Percentiles rank a stretch among this genome's conserved stretches.
Evolutionary conservation across 2,888 invertebrate genomes (phyloP).

Genomic region (Steinernema hermaphroditum): DNA sequence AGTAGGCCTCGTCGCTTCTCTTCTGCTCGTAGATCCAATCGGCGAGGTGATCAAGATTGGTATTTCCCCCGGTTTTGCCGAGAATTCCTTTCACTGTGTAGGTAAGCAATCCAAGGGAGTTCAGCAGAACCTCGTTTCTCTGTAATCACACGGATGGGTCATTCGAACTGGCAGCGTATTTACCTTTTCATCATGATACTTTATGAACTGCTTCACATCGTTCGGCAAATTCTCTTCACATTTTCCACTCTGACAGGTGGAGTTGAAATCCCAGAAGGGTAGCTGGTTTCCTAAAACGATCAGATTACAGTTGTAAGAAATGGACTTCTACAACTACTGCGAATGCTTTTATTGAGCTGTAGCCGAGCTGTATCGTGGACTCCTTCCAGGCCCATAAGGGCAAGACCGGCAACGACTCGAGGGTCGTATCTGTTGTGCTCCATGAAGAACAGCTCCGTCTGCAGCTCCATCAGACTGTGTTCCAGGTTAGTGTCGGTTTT

Average conservation of each 20-base stretch:
- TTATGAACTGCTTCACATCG: background rate
- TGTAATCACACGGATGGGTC: too few relatives aligned
- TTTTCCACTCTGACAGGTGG: background rate
- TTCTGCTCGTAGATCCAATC: slow-evolving; percentile 64
- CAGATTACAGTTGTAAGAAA: background rate
- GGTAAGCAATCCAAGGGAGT: slow-evolving; percentile 48
- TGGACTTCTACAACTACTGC: background rate
- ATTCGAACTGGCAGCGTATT: too few relatives aligned
- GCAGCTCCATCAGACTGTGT: background rate
- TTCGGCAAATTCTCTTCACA: background rate
- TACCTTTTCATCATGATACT: background rate
- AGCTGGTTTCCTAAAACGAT: background rate
- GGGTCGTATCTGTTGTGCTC: background rate
- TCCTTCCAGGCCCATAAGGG: background rate
- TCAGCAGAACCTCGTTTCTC: slow-evolving; percentile 52
- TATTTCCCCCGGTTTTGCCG: background rate
- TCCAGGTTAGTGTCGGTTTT: background rate
- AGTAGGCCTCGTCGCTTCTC: slow-evolving; percentile 48
- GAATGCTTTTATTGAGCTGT: background rate
- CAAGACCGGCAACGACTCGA: background rate
- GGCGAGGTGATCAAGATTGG: slow-evolving; percentile 60
- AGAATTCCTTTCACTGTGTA: background rate
- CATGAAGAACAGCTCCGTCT: background rate
- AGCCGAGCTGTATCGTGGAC: background rate
- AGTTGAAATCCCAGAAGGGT: background rate